Base-by-base conservation (phyloP, 2,797 vertebrate genomes). In the Gymnothorax reevesii region DNA sequence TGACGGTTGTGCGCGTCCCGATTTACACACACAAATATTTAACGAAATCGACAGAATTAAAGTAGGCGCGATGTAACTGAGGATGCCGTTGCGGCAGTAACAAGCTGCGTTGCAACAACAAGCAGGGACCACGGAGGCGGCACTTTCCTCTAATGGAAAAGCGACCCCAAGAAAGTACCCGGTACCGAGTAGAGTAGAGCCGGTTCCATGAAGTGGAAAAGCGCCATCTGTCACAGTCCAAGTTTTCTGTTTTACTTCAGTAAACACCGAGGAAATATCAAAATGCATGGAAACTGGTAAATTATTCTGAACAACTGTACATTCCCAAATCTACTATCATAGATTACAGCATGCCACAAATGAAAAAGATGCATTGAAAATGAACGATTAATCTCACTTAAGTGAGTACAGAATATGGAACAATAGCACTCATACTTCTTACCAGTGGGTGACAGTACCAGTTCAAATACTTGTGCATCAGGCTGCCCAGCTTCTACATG, bases 371-470 rank as follows among this genome's bases (percentile, higher is more conserved):
- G 33, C 33, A 49, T 20, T 52, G 25, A 12, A 77, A 33, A 49
- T 42, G 4, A 17, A 4, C 17, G 42, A 13, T 49, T 49, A 33
- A 77, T 6, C 73, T 77, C 42, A 17, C 33, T 42, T 73, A 49
- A 20, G 71, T 42, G 42, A 42, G 42, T 42, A 42, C 33, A 42
- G 15, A 77, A 77, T 77, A 77, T 5, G 33, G 33, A 42, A 42
- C 33, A 1, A 77, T 12, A 5, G 73, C 2, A 77, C 27, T 52
- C 12, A 77, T 49, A 15, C 2, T 22, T 42, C 54, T 59, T 64
- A 73, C 60, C 83, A 87, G 59, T 69, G 84, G 86, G 83, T 49
- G 83, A 52, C 83, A 87, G 13, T 57, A 49, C 71, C 10, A 17
- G 12, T 80, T 84, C 60, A 49, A 25, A 52, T 60, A 87, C 64